phyloP scores from a whole-genome alignment of 2,113 vertebrate genomes.

The Cheilinus undulatus region DNA sequence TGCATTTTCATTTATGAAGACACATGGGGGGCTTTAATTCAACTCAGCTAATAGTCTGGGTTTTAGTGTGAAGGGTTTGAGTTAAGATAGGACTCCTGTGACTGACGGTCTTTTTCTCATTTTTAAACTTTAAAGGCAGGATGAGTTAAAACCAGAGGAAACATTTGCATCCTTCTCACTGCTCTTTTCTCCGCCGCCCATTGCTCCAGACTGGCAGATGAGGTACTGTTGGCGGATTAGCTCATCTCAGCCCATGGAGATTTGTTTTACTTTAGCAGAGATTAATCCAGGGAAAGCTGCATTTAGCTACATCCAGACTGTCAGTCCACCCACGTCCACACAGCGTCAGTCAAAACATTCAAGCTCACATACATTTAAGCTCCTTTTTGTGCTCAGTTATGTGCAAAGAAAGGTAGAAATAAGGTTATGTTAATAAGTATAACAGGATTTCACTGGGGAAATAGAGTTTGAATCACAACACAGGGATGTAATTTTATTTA shows the following conservation, averaged over 20 bases:
- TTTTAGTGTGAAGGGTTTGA: slow-evolving; percentile 28
- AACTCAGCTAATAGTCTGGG: slow-evolving; percentile 14
- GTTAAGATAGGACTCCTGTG: background rate
- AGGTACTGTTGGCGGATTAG: slow-evolving; percentile 64
- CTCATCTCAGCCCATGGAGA: slow-evolving; percentile 55
- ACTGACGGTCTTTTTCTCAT: background rate
- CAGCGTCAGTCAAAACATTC: slow-evolving; percentile 40
- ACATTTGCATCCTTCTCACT: slow-evolving; percentile 38
- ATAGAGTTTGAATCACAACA: slow-evolving; percentile 4
- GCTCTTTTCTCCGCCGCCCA: slow-evolving; percentile 23
- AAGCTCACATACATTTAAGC: slow-evolving; percentile 45
- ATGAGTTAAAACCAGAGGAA: slow-evolving; percentile 20
- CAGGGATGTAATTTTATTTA: slow-evolving; percentile 2
- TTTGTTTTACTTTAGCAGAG: slow-evolving; percentile 56
- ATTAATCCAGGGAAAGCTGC: slow-evolving; percentile 61
- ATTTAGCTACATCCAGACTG: slow-evolving; percentile 45
- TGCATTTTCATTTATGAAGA: background rate
- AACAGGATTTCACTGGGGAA: slow-evolving; percentile 35
- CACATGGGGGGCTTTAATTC: slow-evolving; percentile 1
- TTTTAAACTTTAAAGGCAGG: slow-evolving; percentile 18
- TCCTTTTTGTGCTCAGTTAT: slow-evolving; percentile 41
- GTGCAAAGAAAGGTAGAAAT: slow-evolving; percentile 29
- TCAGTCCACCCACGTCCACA: slow-evolving; percentile 59
- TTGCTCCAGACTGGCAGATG: slow-evolving; percentile 48
- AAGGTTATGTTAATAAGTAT: slow-evolving; percentile 14